Conservation (phyloP, 2,113 vertebrate genomes). For the Oriolus oriolus region DNA sequence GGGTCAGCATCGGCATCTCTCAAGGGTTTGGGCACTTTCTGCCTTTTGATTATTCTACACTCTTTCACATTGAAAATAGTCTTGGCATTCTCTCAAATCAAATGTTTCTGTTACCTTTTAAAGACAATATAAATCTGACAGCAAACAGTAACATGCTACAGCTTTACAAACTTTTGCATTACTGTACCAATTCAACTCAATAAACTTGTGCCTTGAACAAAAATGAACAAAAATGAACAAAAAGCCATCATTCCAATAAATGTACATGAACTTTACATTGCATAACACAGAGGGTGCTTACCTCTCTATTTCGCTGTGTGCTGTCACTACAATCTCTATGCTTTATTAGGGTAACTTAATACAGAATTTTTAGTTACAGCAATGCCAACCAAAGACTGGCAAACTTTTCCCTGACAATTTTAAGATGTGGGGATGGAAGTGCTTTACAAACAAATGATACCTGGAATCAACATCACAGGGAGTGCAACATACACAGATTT, state of each 20-base stretch:
- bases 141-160: not conserved
- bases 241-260: not conserved
- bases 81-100: not conserved
- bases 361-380: not conserved
- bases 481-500: not conserved
- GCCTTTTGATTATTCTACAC: not conserved
- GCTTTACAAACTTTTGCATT: not conserved
- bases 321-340: not conserved
- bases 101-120: not conserved
- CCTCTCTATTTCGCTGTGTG: not conserved
- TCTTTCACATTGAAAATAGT: accelerated
- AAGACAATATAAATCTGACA: not conserved
- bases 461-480: not conserved
- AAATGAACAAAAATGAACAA: not conserved
- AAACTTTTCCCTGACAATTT: not conserved
- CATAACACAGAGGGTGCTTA: not conserved
- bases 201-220: not conserved
- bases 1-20: not conserved
- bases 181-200: not conserved
- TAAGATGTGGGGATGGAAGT: not conserved
- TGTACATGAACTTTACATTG: not conserved
- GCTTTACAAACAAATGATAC: not conserved
- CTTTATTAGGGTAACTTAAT: not conserved
- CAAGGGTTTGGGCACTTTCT: not conserved
- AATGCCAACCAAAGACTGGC: not conserved